Evolutionary conservation across 2,888 invertebrate genomes (phyloP), one percentile per base, ranked within the genome.

Genomic region (Lepidochrysops patricia): DNA sequence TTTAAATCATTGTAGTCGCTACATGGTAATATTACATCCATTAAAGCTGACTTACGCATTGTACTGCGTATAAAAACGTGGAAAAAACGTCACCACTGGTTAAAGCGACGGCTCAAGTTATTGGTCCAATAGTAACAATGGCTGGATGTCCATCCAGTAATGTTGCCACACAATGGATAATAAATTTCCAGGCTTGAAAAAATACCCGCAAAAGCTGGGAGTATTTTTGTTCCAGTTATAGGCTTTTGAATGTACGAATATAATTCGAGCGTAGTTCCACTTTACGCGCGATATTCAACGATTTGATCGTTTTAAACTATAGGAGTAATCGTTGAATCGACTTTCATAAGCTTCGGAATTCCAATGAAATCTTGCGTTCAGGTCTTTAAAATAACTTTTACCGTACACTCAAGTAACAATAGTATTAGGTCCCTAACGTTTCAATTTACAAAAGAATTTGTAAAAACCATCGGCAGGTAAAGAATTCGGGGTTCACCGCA

Each of bases 51-150:
- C 37, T 37, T 43, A 43, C 43, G 43, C 43, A 43, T 43, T 43
- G 19, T 43, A 43, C 43, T 19, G 43, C 19, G 19, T 37, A 43
- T 27, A 52, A 52, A 50, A 52, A 52, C 15, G 13, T n/a, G 13
- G 13, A 27, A 26, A 25, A 52, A 52, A 52, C 13, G 52, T 26
- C 52, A 27, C 7, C 52, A 27, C 37, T 52, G 52, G 43, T 50
- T 57, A 2, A 27, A 52, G 57, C 34, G 32, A 63, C 23, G 29
- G 59, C 65, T 58, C 77, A 77, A 82, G 77, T 84, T 84, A 84
- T 84, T 79, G 77, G 75, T 68, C 72, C 79, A 82, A 83, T 84
- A 84, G 74, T 74, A 77, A 80, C 79, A 80, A 82, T 77, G 72
- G 77, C 63, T 61, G 79, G 79, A 75, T 75, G 74, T 72, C 71